These are phyloP conservation scores for Lateolabrax maculatus DNA, from an alignment of 2,797 vertebrate genomes.

Conservation along the genomic window DNA sequence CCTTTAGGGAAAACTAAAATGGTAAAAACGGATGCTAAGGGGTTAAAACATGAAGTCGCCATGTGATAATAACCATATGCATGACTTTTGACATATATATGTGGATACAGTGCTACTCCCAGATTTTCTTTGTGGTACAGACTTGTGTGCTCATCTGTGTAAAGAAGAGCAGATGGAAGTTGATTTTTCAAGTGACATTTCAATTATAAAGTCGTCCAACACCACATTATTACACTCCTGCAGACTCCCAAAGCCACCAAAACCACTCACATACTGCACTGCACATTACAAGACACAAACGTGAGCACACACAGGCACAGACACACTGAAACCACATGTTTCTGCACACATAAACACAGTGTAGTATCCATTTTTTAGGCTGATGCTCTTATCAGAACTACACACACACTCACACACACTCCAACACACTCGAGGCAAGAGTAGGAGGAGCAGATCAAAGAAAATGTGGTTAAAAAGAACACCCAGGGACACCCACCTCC, in stretches of 20 bases:
- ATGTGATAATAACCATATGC: conserved; percentile 31
- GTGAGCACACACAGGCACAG: conserved; percentile 11
- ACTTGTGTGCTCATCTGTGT: conserved; percentile 3
- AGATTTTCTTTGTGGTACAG: neutral
- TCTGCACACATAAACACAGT: conserved; percentile 1
- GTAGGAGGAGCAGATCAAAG: conserved; percentile 77
- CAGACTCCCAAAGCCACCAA: conserved; percentile 25
- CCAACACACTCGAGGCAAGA: conserved; percentile 45
- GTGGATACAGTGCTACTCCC: neutral
- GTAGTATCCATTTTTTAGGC: neutral
- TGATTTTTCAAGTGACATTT: conserved; percentile 41
- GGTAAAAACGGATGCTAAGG: neutral
- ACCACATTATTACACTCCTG: conserved; percentile 35
- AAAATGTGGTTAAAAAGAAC: conserved; percentile 73
- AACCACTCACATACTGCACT: conserved; percentile 17
- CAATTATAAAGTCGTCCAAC: conserved; percentile 36
- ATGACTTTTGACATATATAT: conserved; percentile 21
- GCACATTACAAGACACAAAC: conserved; percentile 20
- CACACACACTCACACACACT: conserved; percentile 30
- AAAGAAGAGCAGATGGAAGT: conserved; percentile 22
- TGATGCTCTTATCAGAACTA: conserved; percentile 33
- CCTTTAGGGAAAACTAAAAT: neutral
- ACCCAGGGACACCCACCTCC: conserved; percentile 78
- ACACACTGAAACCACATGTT: conserved; percentile 31
- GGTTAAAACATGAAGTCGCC: conserved; percentile 24